These are phyloP conservation scores for Silurus meridionalis DNA, from an alignment of 2,113 vertebrate species.

Conservation along the genomic window DNA sequence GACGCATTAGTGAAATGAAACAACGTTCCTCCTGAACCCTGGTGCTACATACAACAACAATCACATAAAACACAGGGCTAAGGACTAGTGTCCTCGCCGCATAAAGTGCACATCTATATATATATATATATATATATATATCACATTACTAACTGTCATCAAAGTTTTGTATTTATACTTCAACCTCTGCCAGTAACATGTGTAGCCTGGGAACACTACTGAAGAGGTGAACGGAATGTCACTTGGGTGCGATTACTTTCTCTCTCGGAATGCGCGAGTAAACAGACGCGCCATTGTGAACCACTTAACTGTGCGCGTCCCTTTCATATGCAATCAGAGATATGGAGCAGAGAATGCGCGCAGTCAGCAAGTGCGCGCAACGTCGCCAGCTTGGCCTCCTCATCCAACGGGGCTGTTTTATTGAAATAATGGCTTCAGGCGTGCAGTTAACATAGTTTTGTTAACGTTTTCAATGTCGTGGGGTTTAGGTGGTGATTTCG, in stretches of 20 bases:
- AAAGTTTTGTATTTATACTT: constrained; percentile 52
- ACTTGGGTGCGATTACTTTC: constrained; percentile 75
- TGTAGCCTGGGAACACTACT: constrained; percentile 70
- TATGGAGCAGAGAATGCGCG: constrained; percentile 77
- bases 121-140: not conserved
- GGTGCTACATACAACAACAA: too few species aligned
- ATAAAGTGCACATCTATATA: too few species aligned
- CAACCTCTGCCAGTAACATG: constrained; percentile 42
- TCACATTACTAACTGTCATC: constrained; percentile 14
- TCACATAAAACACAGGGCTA: too few species aligned
- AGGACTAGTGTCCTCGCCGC: too few species aligned
- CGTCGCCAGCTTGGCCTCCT: constrained; percentile 39
- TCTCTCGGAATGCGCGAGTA: constrained; percentile 68
- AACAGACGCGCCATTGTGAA: constrained; percentile 76
- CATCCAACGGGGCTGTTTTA: constrained; percentile 24
- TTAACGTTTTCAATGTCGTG: not conserved
- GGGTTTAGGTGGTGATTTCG: not conserved
- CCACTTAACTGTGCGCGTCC: constrained; percentile 61
- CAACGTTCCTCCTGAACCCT: too few species aligned
- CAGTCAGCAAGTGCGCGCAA: constrained; percentile 74
- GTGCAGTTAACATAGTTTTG: constrained; percentile 40
- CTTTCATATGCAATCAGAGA: constrained; percentile 74
- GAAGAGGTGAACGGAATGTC: constrained; percentile 72
- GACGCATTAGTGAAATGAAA: too few species aligned
- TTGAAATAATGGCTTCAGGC: constrained; percentile 52